phyloP scores from a whole-genome alignment of 2,888 invertebrate species.

The Dryomyza anilis region DNA sequence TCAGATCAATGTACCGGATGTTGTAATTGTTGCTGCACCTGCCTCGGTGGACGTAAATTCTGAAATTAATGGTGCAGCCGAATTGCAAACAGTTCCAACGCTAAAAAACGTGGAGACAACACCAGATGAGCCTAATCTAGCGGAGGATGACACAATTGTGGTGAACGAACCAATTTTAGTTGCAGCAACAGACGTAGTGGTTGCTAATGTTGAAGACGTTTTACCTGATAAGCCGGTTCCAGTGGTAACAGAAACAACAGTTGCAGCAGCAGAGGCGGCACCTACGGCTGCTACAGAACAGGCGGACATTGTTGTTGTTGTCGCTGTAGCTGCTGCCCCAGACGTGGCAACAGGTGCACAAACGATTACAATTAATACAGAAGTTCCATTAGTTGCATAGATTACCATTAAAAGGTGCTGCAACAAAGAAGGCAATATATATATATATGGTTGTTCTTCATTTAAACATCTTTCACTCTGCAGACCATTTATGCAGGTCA shows the following conservation, averaged over 20 bases:
- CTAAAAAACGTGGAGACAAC: too few species aligned
- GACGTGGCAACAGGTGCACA: too few species aligned
- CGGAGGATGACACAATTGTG: conserved; percentile 31
- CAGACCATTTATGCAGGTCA: too few species aligned
- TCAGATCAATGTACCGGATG: neutral
- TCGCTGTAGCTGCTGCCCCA: too few species aligned
- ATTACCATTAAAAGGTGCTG: neutral
- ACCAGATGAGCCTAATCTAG: too few species aligned
- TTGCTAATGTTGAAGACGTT: conserved; percentile 29
- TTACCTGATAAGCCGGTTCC: conserved; percentile 56
- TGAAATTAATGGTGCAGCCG: conserved; percentile 16
- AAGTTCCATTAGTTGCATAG: conserved; percentile 43
- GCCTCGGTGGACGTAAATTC: conserved; percentile 8
- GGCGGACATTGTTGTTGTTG: conserved; percentile 34
- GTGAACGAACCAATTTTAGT: conserved; percentile 45
- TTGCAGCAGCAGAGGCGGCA: conserved; percentile 33
- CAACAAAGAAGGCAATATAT: too few species aligned
- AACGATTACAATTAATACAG: conserved; percentile 36
- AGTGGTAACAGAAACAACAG: conserved; percentile 36
- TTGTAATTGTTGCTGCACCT: too few species aligned
- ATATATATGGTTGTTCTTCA: too few species aligned
- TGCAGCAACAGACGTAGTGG: conserved; percentile 38
- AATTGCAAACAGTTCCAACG: too few species aligned
- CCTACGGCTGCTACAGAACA: too few species aligned
- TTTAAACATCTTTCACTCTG: too few species aligned